Percentiles rank a stretch among this genome's conserved stretches.
Conservation (phyloP, 2,113 vertebrate genomes). For the Burhinus bistriatus region DNA sequence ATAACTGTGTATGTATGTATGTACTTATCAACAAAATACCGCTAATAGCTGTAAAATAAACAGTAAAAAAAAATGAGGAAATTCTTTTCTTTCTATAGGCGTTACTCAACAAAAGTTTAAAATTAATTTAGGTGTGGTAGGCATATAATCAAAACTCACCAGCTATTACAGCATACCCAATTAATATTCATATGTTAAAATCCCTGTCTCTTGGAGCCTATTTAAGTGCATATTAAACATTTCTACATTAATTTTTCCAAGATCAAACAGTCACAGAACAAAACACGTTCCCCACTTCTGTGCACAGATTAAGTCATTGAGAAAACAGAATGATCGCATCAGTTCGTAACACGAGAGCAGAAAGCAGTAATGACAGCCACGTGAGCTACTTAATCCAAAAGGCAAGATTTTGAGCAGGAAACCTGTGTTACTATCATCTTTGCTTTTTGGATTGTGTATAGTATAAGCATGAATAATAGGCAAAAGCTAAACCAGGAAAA, state of each 20-base stretch:
- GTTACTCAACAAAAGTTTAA: background rate
- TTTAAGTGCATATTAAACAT: background rate
- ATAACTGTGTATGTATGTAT: accelerated
- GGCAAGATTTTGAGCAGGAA: constrained; percentile 43
- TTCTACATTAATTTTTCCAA: background rate
- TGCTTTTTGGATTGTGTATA: constrained; percentile 20
- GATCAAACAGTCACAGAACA: background rate
- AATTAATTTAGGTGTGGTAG: background rate
- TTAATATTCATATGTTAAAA: background rate
- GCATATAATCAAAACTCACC: background rate
- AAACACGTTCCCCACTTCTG: background rate
- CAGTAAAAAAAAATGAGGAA: background rate
- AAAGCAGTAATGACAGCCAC: constrained; percentile 63
- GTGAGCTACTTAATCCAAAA: constrained; percentile 60
- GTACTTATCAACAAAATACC: background rate
- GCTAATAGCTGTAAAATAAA: background rate
- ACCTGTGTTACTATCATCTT: background rate
- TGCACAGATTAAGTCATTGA: background rate
- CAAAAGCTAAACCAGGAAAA: constrained; percentile 61
- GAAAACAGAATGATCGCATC: background rate
- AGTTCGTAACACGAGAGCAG: constrained; percentile 19
- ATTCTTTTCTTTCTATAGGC: background rate
- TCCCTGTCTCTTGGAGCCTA: background rate
- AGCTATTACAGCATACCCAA: background rate
- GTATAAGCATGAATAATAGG: constrained; percentile 46